Evolutionary conservation across 2,888 invertebrate genomes (phyloP).

Genomic region (Xanthorhoe designata): DNA sequence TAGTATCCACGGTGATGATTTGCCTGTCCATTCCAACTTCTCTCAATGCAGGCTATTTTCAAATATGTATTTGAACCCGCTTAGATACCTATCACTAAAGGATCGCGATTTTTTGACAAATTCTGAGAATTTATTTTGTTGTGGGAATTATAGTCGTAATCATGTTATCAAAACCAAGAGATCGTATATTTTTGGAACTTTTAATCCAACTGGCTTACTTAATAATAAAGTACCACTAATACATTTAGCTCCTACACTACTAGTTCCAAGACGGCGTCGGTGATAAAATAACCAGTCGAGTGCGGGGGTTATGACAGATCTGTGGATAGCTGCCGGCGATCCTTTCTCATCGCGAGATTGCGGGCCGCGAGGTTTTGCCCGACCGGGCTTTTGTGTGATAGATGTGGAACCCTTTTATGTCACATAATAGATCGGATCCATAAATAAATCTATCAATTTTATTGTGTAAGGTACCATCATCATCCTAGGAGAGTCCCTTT

Average conservation of each 20-base stretch:
- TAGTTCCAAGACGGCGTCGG: conserved; percentile 19
- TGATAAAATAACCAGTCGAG: conserved; percentile 30
- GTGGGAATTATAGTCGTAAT: too few relatives aligned
- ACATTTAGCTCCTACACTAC: conserved; percentile 6
- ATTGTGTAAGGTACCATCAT: not conserved
- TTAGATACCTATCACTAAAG: too few relatives aligned
- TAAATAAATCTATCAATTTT: conserved; percentile 6
- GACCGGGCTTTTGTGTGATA: conserved; percentile 15
- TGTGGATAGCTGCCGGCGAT: conserved; percentile 18
- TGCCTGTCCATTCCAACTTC: too few relatives aligned
- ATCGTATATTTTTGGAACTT: too few relatives aligned
- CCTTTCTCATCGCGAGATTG: conserved; percentile 24
- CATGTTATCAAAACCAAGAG: too few relatives aligned
- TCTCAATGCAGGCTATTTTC: too few relatives aligned
- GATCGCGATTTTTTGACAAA: too few relatives aligned
- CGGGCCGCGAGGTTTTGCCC: conserved; percentile 18
- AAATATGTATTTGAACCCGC: too few relatives aligned
- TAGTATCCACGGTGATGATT: too few relatives aligned
- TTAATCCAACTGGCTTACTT: too few relatives aligned
- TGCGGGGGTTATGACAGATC: conserved; percentile 22
- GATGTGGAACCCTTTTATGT: conserved; percentile 13
- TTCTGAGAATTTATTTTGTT: too few relatives aligned
- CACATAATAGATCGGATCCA: conserved; percentile 5
- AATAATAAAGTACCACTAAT: not conserved
- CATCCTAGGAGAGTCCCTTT: too few relatives aligned